phyloP scores from a whole-genome alignment of 2,888 invertebrate genomes.

The Ctenicera cuprea region DNA sequence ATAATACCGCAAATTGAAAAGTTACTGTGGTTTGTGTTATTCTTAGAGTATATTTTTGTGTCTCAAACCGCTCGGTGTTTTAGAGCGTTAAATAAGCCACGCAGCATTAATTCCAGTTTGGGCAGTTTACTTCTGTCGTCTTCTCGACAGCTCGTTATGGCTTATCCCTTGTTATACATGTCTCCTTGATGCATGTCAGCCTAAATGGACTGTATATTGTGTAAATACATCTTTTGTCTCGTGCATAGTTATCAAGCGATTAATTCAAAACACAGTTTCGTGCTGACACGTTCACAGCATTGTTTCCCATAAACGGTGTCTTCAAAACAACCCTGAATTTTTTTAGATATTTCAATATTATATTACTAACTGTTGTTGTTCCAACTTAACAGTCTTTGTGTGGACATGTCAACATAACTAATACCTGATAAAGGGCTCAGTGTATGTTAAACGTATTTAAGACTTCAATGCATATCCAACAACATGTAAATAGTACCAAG shows the following conservation, averaged over 20 bases:
- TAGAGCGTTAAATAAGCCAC: constrained; percentile 33
- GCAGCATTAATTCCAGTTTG: constrained; percentile 39
- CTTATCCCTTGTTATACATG: constrained; percentile 57
- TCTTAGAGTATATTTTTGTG: constrained; percentile 16
- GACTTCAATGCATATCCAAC: no score
- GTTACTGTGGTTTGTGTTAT: constrained; percentile 9
- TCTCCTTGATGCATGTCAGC: constrained; percentile 54
- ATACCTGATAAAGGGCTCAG: no score
- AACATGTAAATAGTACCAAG: no score
- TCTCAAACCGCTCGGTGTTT: constrained; percentile 11
- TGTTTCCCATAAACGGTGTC: constrained; percentile 17
- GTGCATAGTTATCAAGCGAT: constrained; percentile 28
- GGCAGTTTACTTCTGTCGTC: constrained; percentile 44
- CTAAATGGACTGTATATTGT: constrained; percentile 51
- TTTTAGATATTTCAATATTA: neutral
- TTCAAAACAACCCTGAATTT: neutral
- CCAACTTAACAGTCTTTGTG: constrained; percentile 2
- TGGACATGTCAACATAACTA: no score
- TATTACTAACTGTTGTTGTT: neutral
- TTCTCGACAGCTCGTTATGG: constrained; percentile 55
- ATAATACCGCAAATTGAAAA: constrained; percentile 28
- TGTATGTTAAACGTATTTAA: no score
- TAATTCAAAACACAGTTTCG: constrained; percentile 29
- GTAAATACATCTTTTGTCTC: constrained; percentile 35
- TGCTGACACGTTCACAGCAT: constrained; percentile 25